A percentile compares a stretch with the other conserved stretches of the same genome.
phyloP scores from a whole-genome alignment of 2,888 invertebrate species.

The Parapristionchus giblindavisi region DNA sequence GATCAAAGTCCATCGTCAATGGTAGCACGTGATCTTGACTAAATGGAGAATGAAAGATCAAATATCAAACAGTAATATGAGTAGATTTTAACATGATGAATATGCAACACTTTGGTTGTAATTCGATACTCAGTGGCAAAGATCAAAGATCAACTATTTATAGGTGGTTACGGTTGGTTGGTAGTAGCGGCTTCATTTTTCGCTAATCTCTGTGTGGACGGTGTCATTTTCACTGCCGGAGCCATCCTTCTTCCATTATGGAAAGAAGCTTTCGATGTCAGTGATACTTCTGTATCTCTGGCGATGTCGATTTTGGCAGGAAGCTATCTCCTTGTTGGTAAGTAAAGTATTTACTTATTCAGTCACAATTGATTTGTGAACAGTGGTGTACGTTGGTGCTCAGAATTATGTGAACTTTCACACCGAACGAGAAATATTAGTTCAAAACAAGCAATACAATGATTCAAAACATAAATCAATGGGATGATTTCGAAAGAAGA shows the following conservation, averaged over 20 bases:
- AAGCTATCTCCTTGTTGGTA: constrained; percentile 91
- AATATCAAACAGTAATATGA: not conserved
- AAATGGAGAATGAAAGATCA: not conserved
- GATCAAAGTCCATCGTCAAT: too few species aligned
- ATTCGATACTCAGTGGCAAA: too few species aligned
- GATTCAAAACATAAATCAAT: too few species aligned
- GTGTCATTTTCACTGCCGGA: constrained; percentile 74
- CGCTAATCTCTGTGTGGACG: constrained; percentile 97
- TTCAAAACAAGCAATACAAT: too few species aligned
- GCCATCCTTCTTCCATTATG: constrained; percentile 71
- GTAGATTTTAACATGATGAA: not conserved
- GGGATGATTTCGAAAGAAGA: too few species aligned
- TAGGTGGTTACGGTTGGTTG: constrained; percentile 86
- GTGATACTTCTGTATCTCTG: constrained; percentile 86
- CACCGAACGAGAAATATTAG: too few species aligned
- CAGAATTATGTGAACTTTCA: too few species aligned
- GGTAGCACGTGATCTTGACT: not conserved
- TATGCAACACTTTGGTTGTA: not conserved
- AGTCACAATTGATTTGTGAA: too few species aligned
- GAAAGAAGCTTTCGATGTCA: constrained; percentile 81
- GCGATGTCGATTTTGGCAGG: constrained; percentile 93
- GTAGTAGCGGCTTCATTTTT: constrained; percentile 95
- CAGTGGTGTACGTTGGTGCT: too few species aligned
- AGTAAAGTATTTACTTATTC: too few species aligned
- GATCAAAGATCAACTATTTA: too few species aligned